Conservation (phyloP, 2,113 vertebrate genomes). For the Tringa solitaria region DNA sequence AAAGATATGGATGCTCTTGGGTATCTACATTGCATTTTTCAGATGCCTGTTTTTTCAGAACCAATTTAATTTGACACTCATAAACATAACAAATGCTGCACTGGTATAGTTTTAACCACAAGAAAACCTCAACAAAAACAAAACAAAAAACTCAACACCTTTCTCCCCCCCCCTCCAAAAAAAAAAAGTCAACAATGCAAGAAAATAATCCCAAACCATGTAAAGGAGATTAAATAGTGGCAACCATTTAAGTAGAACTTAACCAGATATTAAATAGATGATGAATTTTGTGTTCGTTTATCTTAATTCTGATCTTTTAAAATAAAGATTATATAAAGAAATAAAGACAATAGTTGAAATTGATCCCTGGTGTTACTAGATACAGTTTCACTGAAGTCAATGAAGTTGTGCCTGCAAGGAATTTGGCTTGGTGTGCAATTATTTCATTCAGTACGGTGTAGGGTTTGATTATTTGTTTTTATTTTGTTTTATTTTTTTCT, state of each 20-base stretch:
- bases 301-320: not conserved
- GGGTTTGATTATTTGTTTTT: not conserved
- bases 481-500: not conserved
- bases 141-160: not conserved
- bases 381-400: not conserved
- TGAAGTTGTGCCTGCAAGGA: not conserved
- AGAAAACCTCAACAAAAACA: not conserved
- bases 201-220: rapidly evolving
- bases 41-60: not conserved
- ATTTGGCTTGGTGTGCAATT: not conserved
- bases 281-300: not conserved
- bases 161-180: too few relatives aligned
- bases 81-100: not conserved
- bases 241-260: not conserved
- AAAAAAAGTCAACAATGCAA: not conserved
- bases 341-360: not conserved
- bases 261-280: not conserved
- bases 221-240: not conserved
- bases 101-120: not conserved
- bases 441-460: not conserved
- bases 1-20: not conserved
- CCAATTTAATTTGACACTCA: not conserved
- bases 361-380: not conserved
- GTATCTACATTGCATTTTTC: not conserved
- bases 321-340: not conserved